A percentile compares a stretch with the other conserved stretches of the same genome.
Conservation (phyloP, 2,113 vertebrate genomes). For the Gadus chalcogrammus region DNA sequence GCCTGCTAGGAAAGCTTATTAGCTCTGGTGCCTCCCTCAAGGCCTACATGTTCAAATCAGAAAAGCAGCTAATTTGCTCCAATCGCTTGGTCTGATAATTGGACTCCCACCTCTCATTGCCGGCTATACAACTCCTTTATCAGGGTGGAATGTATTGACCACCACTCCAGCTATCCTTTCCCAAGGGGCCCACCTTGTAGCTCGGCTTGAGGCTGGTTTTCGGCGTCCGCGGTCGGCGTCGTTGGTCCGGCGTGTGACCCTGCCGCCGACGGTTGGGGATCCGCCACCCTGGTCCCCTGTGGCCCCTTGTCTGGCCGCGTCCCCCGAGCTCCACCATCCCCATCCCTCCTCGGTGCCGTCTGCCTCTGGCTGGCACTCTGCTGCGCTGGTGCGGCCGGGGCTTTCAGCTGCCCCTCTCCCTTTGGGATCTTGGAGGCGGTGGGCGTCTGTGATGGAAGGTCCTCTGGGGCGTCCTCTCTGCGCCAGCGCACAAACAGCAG, state of each 20-base stretch:
- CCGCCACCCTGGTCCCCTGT: slow-evolving; percentile 32
- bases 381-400: slow-evolving; percentile 30
- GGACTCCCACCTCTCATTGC: not conserved
- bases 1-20: slow-evolving; percentile 36
- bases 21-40: slow-evolving; percentile 21
- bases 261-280: slow-evolving; percentile 9
- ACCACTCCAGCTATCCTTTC: not conserved
- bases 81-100: slow-evolving; percentile 19
- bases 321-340: not conserved
- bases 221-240: not conserved
- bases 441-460: slow-evolving; percentile 59
- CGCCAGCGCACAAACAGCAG: slow-evolving; percentile 43
- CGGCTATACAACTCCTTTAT: not conserved
- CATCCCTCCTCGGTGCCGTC: slow-evolving; percentile 10
- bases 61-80: slow-evolving; percentile 37
- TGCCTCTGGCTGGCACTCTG: slow-evolving; percentile 41
- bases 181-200: slow-evolving; percentile 52
- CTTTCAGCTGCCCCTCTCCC: slow-evolving; percentile 46
- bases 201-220: slow-evolving; percentile 12
- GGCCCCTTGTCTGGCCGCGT: slow-evolving; percentile 17
- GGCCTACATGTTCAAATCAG: slow-evolving; percentile 41
- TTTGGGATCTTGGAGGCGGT: slow-evolving; percentile 65
- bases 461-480: slow-evolving; percentile 58
- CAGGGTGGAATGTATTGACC: not conserved
- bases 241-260: slow-evolving; percentile 16